phyloP scores from a whole-genome alignment of 2,888 invertebrate genomes.

The Aethes cnicana region DNA sequence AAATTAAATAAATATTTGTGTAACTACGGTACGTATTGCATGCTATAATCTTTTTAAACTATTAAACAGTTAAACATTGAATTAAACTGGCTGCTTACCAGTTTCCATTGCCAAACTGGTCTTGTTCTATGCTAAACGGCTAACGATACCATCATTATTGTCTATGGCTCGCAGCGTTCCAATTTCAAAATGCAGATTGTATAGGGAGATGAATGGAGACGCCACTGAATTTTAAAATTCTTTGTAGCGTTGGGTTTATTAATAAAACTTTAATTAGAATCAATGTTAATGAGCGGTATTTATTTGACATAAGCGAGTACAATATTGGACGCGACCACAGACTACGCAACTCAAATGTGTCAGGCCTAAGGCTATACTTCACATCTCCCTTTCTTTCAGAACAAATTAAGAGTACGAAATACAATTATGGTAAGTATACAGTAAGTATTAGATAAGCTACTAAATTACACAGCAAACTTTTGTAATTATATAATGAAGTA shows the following conservation, averaged over 20 bases:
- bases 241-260: background rate
- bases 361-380: background rate
- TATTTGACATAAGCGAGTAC: too few species aligned
- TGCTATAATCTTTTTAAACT: too few species aligned
- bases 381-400: background rate
- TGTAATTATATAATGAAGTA: background rate
- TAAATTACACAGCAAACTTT: background rate
- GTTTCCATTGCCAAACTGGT: constrained; percentile 61
- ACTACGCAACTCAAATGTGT: too few species aligned
- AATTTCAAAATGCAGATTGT: constrained; percentile 72
- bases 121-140: constrained; percentile 79
- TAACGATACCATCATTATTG: constrained; percentile 79
- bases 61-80: too few species aligned
- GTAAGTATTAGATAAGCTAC: background rate
- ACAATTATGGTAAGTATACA: background rate
- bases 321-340: too few species aligned
- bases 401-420: background rate
- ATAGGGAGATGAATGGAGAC: constrained; percentile 23
- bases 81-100: constrained; percentile 16
- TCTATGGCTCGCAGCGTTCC: constrained; percentile 68
- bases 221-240: background rate
- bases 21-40: too few species aligned
- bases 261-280: too few species aligned
- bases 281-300: background rate
- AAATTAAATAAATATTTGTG: too few species aligned